Base-by-base conservation (phyloP, 2,797 vertebrate genomes). In the Microctenopoma lineatum region DNA sequence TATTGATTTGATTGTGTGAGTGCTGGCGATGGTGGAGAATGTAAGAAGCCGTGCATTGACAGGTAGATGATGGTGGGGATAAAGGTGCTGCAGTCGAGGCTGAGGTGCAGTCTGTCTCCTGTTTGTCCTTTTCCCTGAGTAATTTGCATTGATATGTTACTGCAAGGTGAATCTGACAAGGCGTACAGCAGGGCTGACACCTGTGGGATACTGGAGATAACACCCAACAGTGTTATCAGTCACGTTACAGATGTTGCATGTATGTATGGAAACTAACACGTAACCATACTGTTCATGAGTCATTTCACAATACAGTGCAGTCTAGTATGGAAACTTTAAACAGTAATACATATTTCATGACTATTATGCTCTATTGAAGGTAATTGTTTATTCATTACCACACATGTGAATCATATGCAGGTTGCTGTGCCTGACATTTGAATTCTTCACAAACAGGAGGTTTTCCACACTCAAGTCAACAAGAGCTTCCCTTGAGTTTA, bases 1-100 rank as follows among this genome's bases (percentile, higher is more conserved):
- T 88, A 89, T 90, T 89, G 89, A 92, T 90, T 81, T 83, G 72
- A 85, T 80, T 89, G 81, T 47, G 69, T 83, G 83, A 85, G 83
- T 78, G 73, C 66, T 27, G 68, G 73, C 64, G 80, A 90, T 88
- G 84, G 90, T 83, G 76, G 84, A 78, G 73, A 73, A 79, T 48
- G 54, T 73, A 70, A 61, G 68, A 65, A 50, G 81, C 18, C 51
- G 25, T 5, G 65, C 59, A 38, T 47, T 73, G 83, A 73, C 65
- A 60, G 79, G 50, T 36, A 39, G 65, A 66, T 58, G 73, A 65
- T 45, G 71, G 54, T 42, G n/a, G n/a, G 41, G 52, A 63, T 11
- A 13, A 73, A 73, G 73, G 66, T 72, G 75, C 61, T 47, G 44
- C 70, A 72, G 76, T 73, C 70, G 39, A 61, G 69, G 66, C 66